Percentiles rank a stretch among this genome's conserved stretches.
Conservation (phyloP, 2,113 vertebrate genomes). For the Synchiropus splendidus region DNA sequence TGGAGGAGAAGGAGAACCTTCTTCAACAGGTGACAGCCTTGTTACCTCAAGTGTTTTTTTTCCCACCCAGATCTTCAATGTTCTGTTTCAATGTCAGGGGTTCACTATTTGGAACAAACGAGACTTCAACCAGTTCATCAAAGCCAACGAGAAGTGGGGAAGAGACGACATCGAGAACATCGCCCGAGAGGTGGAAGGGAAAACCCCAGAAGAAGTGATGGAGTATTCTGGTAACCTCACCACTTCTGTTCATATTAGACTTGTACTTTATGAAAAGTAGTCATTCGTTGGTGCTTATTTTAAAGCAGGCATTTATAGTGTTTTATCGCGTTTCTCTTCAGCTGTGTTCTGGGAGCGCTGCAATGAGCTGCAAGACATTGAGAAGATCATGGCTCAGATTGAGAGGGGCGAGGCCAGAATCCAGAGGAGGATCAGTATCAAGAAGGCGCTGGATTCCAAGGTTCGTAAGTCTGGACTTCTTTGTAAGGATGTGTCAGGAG, state of each 20-base stretch:
- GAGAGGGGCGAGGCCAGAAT: slow-evolving; percentile 97
- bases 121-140: slow-evolving; percentile 99
- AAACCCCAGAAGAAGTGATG: slow-evolving; percentile 96
- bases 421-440: slow-evolving; percentile 96
- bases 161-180: slow-evolving; percentile 98
- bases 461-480: slow-evolving; percentile 52
- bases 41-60: too few relatives aligned
- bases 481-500: not conserved
- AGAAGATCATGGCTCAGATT: slow-evolving; percentile 99
- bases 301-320: too few relatives aligned
- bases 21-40: slow-evolving; percentile 83
- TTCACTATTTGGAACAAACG: slow-evolving; percentile 99
- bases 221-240: slow-evolving; percentile 85
- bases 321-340: slow-evolving; percentile 35
- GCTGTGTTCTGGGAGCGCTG: slow-evolving; percentile 99
- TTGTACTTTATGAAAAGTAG: not conserved
- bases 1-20: slow-evolving; percentile 96
- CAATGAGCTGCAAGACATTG: slow-evolving; percentile 96
- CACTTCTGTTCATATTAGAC: too few relatives aligned
- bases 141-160: slow-evolving; percentile 98
- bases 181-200: slow-evolving; percentile 93
- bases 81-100: slow-evolving; percentile 62
- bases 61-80: not conserved
- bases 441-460: slow-evolving; percentile 97
- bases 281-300: not conserved